Percentiles rank a stretch among this genome's conserved stretches.
phyloP scores from a whole-genome alignment of 2,888 invertebrate species.

The Strigamia maritima region DNA sequence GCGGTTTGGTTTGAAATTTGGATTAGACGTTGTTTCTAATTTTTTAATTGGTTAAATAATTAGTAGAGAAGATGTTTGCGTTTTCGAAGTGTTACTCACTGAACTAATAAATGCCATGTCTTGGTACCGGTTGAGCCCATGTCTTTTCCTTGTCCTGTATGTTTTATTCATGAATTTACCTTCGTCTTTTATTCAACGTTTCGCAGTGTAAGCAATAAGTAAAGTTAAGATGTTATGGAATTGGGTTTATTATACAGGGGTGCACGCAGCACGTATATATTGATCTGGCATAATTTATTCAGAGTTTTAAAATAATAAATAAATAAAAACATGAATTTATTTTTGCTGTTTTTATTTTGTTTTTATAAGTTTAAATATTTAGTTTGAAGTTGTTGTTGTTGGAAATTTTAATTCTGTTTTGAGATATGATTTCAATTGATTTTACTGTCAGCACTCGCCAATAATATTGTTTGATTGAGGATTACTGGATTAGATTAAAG shows the following conservation, averaged over 20 bases:
- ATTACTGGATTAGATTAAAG: too few species aligned
- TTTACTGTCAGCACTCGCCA: too few species aligned
- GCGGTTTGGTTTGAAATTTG: background rate
- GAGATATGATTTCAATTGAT: too few species aligned
- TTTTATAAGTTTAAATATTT: too few species aligned
- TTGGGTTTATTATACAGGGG: background rate
- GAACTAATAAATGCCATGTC: background rate
- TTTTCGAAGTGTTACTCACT: background rate
- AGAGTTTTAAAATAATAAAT: background rate
- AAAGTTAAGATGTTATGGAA: background rate
- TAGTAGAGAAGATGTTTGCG: background rate
- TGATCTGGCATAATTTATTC: background rate
- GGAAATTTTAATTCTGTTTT: too few species aligned
- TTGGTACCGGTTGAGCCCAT: background rate
- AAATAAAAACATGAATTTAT: background rate
- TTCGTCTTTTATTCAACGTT: conserved; percentile 24
- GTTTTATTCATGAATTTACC: conserved; percentile 21
- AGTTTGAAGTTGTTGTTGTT: too few species aligned
- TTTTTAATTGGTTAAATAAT: background rate
- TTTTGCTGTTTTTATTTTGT: too few species aligned
- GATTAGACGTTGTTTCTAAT: background rate
- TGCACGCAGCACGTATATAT: background rate
- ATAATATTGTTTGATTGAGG: too few species aligned
- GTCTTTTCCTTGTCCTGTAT: background rate
- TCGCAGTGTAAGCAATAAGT: background rate